Evolutionary conservation across 2,888 invertebrate genomes (phyloP).

Genomic region (Ormyrus thymus): DNA sequence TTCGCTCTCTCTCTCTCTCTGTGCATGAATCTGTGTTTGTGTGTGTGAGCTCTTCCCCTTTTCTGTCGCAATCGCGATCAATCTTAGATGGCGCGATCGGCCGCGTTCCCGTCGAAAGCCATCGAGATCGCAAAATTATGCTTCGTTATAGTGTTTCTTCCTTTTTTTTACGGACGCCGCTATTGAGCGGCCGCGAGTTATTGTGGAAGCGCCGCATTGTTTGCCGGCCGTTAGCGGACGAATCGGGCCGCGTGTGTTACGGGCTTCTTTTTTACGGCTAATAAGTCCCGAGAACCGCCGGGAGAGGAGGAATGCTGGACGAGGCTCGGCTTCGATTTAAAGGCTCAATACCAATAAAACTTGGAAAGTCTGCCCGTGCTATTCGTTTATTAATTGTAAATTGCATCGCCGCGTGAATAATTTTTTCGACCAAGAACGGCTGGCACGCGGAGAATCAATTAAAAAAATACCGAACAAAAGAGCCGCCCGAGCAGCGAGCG

Average conservation of each 20-base stretch:
- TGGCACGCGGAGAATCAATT: background rate
- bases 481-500: constrained; percentile 1
- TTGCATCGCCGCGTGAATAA: background rate
- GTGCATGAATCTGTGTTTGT: too few species aligned
- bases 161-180: background rate
- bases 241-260: too few species aligned
- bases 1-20: constrained; percentile 10
- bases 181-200: background rate
- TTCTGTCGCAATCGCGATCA: constrained; percentile 48
- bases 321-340: too few species aligned
- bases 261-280: too few species aligned
- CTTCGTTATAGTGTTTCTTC: constrained; percentile 24
- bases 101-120: constrained; percentile 27
- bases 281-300: too few species aligned
- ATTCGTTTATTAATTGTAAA: background rate
- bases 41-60: background rate
- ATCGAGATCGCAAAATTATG: constrained; percentile 45
- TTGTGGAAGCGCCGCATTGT: background rate
- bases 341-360: too few species aligned
- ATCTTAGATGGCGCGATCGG: constrained; percentile 43
- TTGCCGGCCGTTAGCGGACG: too few species aligned
- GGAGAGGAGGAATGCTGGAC: too few species aligned
- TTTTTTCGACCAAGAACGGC: background rate
- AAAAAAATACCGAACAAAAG: constrained; percentile 21
- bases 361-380: too few species aligned